Evolutionary conservation across 2,888 invertebrate genomes (phyloP).

Genomic region (Escarpia spicata): DNA sequence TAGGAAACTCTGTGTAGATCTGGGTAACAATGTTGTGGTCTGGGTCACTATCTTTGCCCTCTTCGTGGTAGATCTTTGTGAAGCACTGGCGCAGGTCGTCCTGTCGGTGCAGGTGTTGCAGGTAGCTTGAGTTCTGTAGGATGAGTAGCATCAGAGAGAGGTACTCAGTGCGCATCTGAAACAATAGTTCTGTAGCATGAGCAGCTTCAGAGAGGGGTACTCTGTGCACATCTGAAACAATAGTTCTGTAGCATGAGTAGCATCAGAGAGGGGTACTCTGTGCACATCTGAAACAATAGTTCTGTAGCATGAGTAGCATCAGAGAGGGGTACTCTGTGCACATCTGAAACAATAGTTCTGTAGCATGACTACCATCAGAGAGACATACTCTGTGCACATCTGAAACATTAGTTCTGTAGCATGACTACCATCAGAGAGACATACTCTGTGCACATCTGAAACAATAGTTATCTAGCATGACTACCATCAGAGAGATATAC

Average conservation of each 20-base stretch:
- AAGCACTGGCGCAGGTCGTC: constrained; percentile 39
- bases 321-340: constrained; percentile 56
- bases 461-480: not conserved
- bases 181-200: constrained; percentile 51
- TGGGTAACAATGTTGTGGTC: constrained; percentile 41
- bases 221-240: constrained; percentile 53
- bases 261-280: constrained; percentile 54
- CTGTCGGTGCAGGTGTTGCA: constrained; percentile 43
- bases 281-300: constrained; percentile 53
- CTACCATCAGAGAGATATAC: too few relatives aligned
- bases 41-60: constrained; percentile 33
- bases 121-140: constrained; percentile 56
- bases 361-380: too few relatives aligned
- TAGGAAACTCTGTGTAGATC: constrained; percentile 41
- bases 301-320: constrained; percentile 53
- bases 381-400: too few relatives aligned
- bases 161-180: constrained; percentile 55
- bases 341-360: constrained; percentile 44
- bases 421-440: too few relatives aligned
- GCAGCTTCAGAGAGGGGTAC: constrained; percentile 55
- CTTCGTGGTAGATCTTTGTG: constrained; percentile 35
- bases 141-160: constrained; percentile 56
- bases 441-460: too few relatives aligned
- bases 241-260: constrained; percentile 55
- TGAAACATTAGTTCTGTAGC: not conserved